phyloP scores from a whole-genome alignment of 2,797 vertebrate species.

The Aldrovandia affinis region DNA sequence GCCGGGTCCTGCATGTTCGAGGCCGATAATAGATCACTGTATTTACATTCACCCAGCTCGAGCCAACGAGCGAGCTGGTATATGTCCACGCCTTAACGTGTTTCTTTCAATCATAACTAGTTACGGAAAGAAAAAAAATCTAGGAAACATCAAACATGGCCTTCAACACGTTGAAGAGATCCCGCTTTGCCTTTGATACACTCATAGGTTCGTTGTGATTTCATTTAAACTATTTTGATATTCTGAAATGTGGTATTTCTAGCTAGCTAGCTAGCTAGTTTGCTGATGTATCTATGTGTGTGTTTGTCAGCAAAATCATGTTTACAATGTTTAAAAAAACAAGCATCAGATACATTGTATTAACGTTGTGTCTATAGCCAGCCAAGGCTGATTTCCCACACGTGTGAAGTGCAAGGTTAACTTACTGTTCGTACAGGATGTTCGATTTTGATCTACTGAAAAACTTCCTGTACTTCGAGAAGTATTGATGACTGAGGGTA shows the following conservation, averaged over 20 bases:
- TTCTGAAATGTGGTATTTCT: not conserved
- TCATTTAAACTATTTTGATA: not conserved
- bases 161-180: constrained; percentile 51
- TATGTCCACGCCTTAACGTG: too few species aligned
- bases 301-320: not conserved
- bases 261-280: too few species aligned
- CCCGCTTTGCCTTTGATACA: constrained; percentile 53
- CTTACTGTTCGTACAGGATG: too few species aligned
- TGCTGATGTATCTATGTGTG: too few species aligned
- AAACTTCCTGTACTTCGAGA: not conserved
- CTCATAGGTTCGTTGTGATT: constrained; percentile 60
- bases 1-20: too few species aligned
- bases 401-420: too few species aligned
- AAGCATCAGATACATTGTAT: too few species aligned
- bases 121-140: not conserved
- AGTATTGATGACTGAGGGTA: not conserved
- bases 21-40: too few species aligned
- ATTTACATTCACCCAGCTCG: too few species aligned
- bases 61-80: too few species aligned
- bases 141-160: constrained; percentile 58
- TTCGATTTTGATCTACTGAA: not conserved
- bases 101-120: too few species aligned
- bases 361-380: not conserved
- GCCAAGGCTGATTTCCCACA: too few species aligned
- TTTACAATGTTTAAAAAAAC: not conserved